Percentiles rank a stretch among this genome's conserved stretches.
phyloP scores from a whole-genome alignment of 2,113 vertebrate genomes.

The Ondatra zibethicus region DNA sequence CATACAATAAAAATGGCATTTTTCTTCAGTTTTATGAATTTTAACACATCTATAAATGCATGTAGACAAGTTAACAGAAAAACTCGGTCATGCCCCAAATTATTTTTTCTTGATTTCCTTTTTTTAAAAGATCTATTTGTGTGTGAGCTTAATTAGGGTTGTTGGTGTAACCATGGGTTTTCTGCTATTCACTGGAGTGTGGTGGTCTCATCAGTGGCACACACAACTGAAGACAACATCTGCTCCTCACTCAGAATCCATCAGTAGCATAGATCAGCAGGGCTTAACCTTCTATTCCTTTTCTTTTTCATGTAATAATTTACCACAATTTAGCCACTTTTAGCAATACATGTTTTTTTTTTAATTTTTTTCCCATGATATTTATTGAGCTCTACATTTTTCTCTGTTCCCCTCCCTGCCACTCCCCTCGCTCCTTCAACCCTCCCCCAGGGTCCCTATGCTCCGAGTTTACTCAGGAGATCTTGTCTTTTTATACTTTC shows the following conservation, averaged over 20 bases:
- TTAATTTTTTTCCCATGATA: no score
- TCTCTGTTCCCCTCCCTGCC: no score
- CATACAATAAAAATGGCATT: background rate
- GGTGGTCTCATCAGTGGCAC: background rate
- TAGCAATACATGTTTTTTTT: no score
- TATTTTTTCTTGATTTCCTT: background rate
- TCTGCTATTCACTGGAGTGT: background rate
- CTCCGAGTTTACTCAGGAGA: no score
- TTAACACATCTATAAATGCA: background rate
- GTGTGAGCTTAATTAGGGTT: background rate
- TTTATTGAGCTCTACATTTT: no score
- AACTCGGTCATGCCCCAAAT: background rate
- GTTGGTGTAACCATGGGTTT: background rate
- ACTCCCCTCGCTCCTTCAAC: no score
- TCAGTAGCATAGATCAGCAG: background rate
- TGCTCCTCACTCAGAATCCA: background rate
- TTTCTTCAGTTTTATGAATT: conserved; percentile 1
- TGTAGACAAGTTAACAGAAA: background rate
- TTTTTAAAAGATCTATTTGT: background rate
- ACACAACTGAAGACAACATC: background rate
- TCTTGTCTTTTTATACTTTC: no score
- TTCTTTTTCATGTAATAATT: background rate
- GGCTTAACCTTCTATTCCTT: background rate
- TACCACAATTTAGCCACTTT: background rate
- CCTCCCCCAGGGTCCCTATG: no score